These are phyloP conservation scores for Bergia puertoricense DNA, from an alignment of 92 coral and sea anemone species.

Conservation along the genomic window DNA sequence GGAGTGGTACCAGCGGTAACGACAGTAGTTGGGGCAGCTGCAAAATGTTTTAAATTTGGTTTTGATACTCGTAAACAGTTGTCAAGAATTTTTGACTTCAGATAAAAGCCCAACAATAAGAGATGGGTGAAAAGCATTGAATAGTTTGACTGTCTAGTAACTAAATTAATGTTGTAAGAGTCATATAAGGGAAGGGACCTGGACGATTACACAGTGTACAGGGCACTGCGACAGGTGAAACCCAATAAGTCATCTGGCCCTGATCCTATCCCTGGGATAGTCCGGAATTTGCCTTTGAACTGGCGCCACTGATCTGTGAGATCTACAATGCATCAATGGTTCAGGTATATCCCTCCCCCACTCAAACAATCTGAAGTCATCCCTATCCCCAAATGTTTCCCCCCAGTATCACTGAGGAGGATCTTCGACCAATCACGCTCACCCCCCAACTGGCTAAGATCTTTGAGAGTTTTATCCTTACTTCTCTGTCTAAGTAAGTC, in stretches of 20 bases:
- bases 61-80: background rate
- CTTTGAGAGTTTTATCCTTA: no score
- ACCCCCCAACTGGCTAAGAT: background rate
- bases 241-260: conserved; percentile 44
- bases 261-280: conserved; percentile 28
- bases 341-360: conserved; percentile 33
- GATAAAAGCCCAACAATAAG: background rate
- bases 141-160: no score
- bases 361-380: conserved; percentile 30
- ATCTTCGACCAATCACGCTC: conserved; percentile 33
- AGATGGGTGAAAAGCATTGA: no score
- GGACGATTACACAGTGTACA: conserved; percentile 1
- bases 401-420: conserved; percentile 37
- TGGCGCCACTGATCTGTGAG: conserved; percentile 34
- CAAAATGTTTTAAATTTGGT: background rate
- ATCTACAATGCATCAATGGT: conserved; percentile 42
- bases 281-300: conserved; percentile 46
- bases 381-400: conserved; percentile 43
- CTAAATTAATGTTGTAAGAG: no score
- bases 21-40: conserved; percentile 21
- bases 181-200: no score
- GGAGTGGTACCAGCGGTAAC: background rate
- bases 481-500: no score
- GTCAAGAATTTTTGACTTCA: background rate
- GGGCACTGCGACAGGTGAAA: conserved; percentile 29